phyloP scores from a whole-genome alignment of 2,888 invertebrate species.

The Coronaproctus castanopsis region DNA sequence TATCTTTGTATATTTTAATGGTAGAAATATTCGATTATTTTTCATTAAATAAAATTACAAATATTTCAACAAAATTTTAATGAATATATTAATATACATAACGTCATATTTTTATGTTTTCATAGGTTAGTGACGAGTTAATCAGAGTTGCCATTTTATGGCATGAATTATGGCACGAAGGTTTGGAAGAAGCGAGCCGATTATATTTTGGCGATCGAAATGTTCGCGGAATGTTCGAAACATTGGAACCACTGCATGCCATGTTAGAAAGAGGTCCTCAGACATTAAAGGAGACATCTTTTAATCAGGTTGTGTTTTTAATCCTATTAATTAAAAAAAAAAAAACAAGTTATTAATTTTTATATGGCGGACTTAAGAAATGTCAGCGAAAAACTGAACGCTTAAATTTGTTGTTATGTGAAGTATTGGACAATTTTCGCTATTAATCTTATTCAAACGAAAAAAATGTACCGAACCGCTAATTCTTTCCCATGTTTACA shows the following conservation, averaged over 20 bases:
- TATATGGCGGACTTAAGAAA: not conserved
- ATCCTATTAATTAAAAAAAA: not conserved
- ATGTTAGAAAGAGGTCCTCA: constrained; percentile 87
- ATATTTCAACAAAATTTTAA: too few species aligned
- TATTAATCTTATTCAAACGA: too few species aligned
- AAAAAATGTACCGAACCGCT: too few species aligned
- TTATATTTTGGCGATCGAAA: constrained; percentile 92
- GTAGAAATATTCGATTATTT: too few species aligned
- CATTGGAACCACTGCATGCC: constrained; percentile 80
- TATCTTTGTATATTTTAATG: too few species aligned
- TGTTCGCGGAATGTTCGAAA: constrained; percentile 88
- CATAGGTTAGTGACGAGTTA: constrained; percentile 56
- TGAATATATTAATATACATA: too few species aligned
- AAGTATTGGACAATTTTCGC: too few species aligned
- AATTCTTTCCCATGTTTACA: too few species aligned
- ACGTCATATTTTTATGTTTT: not conserved
- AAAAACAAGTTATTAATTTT: not conserved
- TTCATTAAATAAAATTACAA: too few species aligned
- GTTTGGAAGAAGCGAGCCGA: constrained; percentile 77
- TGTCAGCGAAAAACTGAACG: not conserved
- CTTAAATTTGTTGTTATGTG: not conserved
- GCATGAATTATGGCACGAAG: constrained; percentile 99
- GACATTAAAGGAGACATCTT: constrained; percentile 90
- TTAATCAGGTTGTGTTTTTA: constrained; percentile 43
- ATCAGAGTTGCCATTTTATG: constrained; percentile 95